These are phyloP conservation scores for Rana temporaria DNA, from an alignment of 2,113 vertebrate species.

Conservation along the genomic window DNA sequence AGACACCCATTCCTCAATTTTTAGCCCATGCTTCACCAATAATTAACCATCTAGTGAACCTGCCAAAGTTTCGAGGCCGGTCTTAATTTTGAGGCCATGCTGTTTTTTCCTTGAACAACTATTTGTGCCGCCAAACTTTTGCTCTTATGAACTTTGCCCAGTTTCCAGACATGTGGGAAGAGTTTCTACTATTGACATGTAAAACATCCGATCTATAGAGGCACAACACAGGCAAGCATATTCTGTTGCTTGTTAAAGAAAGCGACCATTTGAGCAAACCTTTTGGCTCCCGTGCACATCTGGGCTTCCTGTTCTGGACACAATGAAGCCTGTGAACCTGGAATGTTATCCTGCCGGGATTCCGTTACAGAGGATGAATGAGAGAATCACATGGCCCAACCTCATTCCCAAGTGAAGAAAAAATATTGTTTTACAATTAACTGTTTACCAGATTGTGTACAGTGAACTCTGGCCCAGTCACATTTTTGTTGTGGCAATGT, in stretches of 20 bases:
- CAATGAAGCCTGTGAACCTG: not conserved
- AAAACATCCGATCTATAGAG: not conserved
- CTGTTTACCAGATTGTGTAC: no score
- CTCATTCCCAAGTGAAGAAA: not conserved
- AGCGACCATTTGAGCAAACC: constrained; percentile 26
- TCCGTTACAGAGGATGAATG: constrained; percentile 5
- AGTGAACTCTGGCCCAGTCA: no score
- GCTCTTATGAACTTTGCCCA: not conserved
- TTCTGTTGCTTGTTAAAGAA: not conserved
- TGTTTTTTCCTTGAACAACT: no score
- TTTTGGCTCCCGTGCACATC: constrained; percentile 8
- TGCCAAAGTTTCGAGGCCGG: no score
- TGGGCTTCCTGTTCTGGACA: constrained; percentile 1
- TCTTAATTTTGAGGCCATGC: no score
- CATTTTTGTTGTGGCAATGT: no score
- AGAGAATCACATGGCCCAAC: not conserved
- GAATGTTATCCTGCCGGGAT: constrained; percentile 10
- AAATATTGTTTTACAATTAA: no score
- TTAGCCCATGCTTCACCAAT: no score
- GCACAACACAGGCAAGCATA: not conserved
- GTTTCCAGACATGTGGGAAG: not conserved
- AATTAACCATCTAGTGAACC: no score
- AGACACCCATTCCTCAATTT: no score
- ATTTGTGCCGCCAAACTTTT: not conserved
- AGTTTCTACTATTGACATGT: constrained; percentile 3